phyloP scores from a whole-genome alignment of 2,113 vertebrate species.

The Neogale vison region DNA sequence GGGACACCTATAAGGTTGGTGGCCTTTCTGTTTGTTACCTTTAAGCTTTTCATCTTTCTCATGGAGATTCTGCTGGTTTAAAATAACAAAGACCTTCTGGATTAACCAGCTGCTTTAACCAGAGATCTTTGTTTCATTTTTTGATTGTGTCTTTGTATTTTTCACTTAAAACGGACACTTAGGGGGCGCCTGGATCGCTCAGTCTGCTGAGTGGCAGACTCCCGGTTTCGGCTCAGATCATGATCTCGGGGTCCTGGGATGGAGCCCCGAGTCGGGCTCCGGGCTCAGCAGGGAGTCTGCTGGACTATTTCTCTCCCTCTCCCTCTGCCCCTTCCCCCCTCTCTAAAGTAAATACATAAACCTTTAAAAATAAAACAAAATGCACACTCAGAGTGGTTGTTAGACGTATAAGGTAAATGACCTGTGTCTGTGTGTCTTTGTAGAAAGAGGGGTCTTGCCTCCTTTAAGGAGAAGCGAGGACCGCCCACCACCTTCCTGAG shows the following conservation, averaged over 20 bases:
- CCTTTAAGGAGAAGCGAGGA: not conserved
- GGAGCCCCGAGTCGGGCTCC: not conserved
- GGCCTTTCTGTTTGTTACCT: not conserved
- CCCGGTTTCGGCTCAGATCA: not conserved
- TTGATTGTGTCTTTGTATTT: not conserved
- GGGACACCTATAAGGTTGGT: not conserved
- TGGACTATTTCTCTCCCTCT: not conserved
- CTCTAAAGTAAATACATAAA: not conserved
- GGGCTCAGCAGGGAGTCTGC: not conserved
- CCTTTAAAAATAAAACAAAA: not conserved
- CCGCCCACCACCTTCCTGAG: not conserved
- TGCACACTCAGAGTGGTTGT: not conserved
- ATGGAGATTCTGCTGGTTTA: not conserved
- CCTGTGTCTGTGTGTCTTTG: not conserved
- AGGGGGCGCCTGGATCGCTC: not conserved
- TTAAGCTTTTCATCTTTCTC: not conserved
- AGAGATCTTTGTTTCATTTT: no score
- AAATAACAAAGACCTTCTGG: not conserved
- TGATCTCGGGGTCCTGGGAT: not conserved
- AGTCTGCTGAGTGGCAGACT: not conserved
- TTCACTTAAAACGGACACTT: not conserved
- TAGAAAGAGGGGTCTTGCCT: not conserved
- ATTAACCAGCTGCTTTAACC: not conserved
- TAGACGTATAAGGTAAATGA: rapidly evolving
- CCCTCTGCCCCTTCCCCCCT: not conserved